Evolutionary conservation across 2,797 vertebrate genomes (phyloP), one percentile per base, ranked within the genome.

Genomic region (Nyctalus aviator): DNA sequence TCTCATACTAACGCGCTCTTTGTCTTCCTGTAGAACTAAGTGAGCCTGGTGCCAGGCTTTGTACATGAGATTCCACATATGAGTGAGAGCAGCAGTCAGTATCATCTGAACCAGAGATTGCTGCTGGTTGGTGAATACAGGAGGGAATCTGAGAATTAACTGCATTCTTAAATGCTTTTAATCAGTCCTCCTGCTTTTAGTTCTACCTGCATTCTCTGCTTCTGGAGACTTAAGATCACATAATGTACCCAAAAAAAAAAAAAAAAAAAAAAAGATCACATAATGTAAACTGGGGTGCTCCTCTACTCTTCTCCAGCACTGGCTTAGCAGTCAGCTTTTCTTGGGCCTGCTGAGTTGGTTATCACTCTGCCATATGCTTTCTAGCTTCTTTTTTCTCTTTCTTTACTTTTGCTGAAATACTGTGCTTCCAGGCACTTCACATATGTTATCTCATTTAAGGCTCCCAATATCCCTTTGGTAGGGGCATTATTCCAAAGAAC

Each of bases 381-480:
- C 46, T 90, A 41, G 20, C 46, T 84, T 94, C 17, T 90, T 90
- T 91, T 83, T 53, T 77, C 35, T 75, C 17, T 88, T 81, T 41
- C 75, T 64, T 77, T 35, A 55, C 72, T 88, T 69, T 73, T 50
- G 20, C 41, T 76, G 55, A 82, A 89, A 87, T 84, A 35, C 32
- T 91, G n/a, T 94, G 53, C 32, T 95, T 91, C 37, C 35, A 85
- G 76, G 71, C 5, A 44, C 27, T 73, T 91, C 21, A 69, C 71
- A 64, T 79, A 20, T 64, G 35, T 46, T 55, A 44, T 78, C 55
- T 90, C 21, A 18, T 83, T 86, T 88, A 92, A 94, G 73, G 76
- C 9, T 88, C 13, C 62, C 50, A 18, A 6, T 68, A 2, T 44
- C 72, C 37, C 53, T 84, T 86, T 91, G 37, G 21, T 92, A 32